Base-by-base conservation (phyloP, 1,140 invertebrate genomes). In the Galendromus occidentalis region DNA sequence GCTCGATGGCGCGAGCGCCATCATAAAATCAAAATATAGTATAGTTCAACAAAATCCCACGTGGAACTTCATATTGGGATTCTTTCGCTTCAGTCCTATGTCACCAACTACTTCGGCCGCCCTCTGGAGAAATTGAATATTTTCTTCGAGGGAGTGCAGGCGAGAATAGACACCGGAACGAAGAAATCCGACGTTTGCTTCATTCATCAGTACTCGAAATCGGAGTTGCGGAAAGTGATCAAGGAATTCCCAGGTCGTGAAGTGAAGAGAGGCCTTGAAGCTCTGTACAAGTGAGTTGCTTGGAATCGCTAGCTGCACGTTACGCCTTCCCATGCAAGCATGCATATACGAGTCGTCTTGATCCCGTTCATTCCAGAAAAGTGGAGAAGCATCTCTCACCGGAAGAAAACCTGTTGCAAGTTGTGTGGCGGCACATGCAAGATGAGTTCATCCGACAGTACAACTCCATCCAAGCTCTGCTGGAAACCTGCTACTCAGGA, bases 391-490 rank as follows among this genome's bases (percentile, higher is more conserved):
- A 97, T 77, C 77, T 97, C 6, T 90, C 85, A 71, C 91, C 95
- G 77, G 91, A 96, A 75, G 89, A 91, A 72, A 93, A 91, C 76
- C 79, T 96, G 33, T 78, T 96, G 66, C 71, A 88, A 85, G 90
- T 96, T 44, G 94, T 98, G 64, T 99, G 96, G 95, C 82, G 91
- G 74, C 91, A 92, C 71, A 98, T 99, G 94, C 92, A 97, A 80
- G 88, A 95, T 76, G 92, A 98, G 79, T 98, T 98, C 76, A 90
- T 98, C 69, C 85, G 87, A 69, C 94, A 98, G 76, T 92, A 97
- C 74, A 94, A 92, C 75, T 84, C 86, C 70, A 85, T 97, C 69
- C 88, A 95, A 78, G 86, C 89, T 69, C 79, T 95, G 66, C 93
- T 98, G 72, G 86, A 89, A 71, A 82, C 88, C 69, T 99, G 95